Percentiles rank a stretch among this genome's conserved stretches.
Conservation (phyloP, 2,888 invertebrate species). For the Smittia sp. region DNA sequence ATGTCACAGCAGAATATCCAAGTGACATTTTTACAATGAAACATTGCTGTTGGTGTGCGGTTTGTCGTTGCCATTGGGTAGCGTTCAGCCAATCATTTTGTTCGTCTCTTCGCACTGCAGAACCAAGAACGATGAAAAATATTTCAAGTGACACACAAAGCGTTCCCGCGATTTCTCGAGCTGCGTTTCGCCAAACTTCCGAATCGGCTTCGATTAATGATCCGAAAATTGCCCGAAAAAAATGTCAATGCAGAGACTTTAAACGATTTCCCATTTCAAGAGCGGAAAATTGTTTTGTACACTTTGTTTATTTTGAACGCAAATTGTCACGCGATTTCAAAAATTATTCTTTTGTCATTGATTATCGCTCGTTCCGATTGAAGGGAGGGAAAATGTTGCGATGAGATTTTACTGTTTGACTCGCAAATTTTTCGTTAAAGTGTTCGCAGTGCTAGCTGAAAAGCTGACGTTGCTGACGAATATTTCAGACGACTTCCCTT, state of each 20-base stretch:
- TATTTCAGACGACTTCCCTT: neutral
- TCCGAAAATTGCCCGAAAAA: neutral
- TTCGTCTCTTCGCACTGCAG: neutral
- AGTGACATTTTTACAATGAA: slow-evolving; percentile 30
- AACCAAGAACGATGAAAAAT: too few relatives aligned
- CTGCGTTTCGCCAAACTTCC: too few relatives aligned
- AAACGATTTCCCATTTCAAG: neutral
- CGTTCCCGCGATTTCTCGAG: too few relatives aligned
- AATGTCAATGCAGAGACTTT: too few relatives aligned
- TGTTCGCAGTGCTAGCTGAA: too few relatives aligned
- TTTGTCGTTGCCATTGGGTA: slow-evolving; percentile 23
- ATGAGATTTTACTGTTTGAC: too few relatives aligned
- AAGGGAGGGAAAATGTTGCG: neutral
- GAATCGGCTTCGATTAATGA: too few relatives aligned
- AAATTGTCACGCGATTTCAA: neutral
- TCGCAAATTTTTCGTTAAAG: too few relatives aligned
- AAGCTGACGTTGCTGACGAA: neutral
- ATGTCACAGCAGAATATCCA: slow-evolving; percentile 6
- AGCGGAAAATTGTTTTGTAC: neutral
- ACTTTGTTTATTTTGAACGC: neutral
- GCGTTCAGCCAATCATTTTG: slow-evolving; percentile 22
- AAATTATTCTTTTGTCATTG: neutral
- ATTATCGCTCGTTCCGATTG: neutral
- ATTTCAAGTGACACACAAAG: too few relatives aligned
- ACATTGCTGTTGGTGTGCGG: neutral